A percentile compares a stretch with the other conserved stretches of the same genome.
Conservation (phyloP, 2,113 vertebrate genomes). For the Cyrtonyx montezumae region DNA sequence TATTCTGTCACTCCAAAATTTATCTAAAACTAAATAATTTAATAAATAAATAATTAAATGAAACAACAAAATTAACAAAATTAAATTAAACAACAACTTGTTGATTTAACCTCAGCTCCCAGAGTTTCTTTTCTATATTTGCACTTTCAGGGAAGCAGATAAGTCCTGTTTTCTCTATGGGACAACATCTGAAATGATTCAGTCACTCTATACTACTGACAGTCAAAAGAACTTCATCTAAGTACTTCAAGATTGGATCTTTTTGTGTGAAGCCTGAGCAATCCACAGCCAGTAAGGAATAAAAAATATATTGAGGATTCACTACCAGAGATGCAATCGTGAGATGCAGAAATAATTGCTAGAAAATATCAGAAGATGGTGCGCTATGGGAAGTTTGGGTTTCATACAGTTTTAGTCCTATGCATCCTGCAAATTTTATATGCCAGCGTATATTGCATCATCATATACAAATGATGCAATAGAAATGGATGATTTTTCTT, state of each 20-base stretch:
- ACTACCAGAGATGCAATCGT: neutral
- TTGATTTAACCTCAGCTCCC: neutral
- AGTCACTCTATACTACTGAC: neutral
- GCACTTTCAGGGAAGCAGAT: neutral
- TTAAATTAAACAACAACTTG: neutral
- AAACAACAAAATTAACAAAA: too few species aligned
- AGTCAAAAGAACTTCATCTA: constrained; percentile 42
- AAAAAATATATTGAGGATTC: constrained; percentile 31
- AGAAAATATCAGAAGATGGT: constrained; percentile 6
- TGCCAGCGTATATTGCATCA: neutral
- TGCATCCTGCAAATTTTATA: neutral
- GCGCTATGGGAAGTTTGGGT: neutral
- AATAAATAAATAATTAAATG: neutral
- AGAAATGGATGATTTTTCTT: neutral
- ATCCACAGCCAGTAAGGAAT: constrained; percentile 11
- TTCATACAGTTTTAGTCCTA: neutral
- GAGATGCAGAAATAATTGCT: constrained; percentile 38
- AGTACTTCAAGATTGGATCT: constrained; percentile 45
- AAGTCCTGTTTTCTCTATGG: constrained; percentile 15
- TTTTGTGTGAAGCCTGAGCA: constrained; percentile 41
- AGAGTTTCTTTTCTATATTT: constrained; percentile 13
- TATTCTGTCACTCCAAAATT: neutral
- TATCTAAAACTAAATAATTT: too few species aligned
- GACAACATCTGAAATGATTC: constrained; percentile 24
- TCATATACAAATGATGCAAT: neutral